Conservation (phyloP, 2,888 invertebrate species). For the Drosophila planitibia region DNA sequence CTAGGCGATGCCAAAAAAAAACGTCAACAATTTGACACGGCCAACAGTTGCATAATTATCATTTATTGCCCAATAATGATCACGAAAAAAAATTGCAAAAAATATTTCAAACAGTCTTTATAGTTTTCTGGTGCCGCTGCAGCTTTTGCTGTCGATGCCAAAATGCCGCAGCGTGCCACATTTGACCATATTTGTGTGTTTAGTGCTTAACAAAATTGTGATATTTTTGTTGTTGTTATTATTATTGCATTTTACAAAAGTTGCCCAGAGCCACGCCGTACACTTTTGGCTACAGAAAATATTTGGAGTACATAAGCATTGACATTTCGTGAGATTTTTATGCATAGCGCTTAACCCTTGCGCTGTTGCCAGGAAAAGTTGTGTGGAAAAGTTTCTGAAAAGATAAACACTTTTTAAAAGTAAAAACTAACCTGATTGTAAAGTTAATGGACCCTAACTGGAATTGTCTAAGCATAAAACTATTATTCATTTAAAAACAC, state of each 20-base stretch:
- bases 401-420: not conserved
- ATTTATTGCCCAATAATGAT: slow-evolving; percentile 48
- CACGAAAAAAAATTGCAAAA: not conserved
- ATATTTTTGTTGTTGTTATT: slow-evolving; percentile 24
- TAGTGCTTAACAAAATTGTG: slow-evolving; percentile 45
- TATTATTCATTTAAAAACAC: too few relatives aligned
- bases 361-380: not conserved
- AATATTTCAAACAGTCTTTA: slow-evolving; percentile 29
- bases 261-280: slow-evolving; percentile 41
- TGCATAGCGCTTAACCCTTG: slow-evolving; percentile 40
- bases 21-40: slow-evolving; percentile 40
- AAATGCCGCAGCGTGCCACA: slow-evolving; percentile 75
- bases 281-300: slow-evolving; percentile 24
- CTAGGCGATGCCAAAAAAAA: slow-evolving; percentile 41
- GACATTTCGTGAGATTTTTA: slow-evolving; percentile 60
- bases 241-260: slow-evolving; percentile 52
- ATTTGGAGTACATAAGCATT: slow-evolving; percentile 20
- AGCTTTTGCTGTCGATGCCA: slow-evolving; percentile 14
- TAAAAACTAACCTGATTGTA: too few relatives aligned
- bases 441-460: not conserved
- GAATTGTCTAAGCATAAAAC: too few relatives aligned
- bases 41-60: slow-evolving; percentile 64
- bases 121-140: slow-evolving; percentile 18
- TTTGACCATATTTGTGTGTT: slow-evolving; percentile 71
- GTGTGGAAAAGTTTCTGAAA: not conserved